A percentile compares a stretch with the other conserved stretches of the same genome.
Conservation (phyloP, 2,797 vertebrate species). For the Chromis chromis region DNA sequence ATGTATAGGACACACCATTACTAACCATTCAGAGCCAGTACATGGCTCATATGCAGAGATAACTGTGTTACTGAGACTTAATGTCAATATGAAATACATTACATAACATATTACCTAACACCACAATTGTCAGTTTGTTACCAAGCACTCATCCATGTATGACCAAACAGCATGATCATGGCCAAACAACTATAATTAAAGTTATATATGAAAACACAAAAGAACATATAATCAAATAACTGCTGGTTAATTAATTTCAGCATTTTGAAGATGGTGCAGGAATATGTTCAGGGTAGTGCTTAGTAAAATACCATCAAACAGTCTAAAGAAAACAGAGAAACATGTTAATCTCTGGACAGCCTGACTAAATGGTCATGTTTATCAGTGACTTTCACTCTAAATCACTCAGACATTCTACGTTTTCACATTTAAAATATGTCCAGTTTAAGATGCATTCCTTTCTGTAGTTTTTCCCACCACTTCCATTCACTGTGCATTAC, state of each 20-base stretch:
- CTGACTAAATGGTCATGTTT: slow-evolving; percentile 54
- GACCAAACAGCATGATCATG: not conserved
- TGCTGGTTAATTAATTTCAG: not conserved
- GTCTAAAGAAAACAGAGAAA: slow-evolving; percentile 24
- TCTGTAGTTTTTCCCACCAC: not conserved
- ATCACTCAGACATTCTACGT: not conserved
- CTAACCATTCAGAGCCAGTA: slow-evolving; percentile 15
- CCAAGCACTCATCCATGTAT: not conserved
- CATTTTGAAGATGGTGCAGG: not conserved
- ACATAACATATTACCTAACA: not conserved
- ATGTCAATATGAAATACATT: not conserved
- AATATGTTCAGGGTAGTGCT: no score
- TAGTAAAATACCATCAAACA: not conserved
- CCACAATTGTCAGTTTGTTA: not conserved
- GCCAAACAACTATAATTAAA: not conserved
- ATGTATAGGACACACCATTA: slow-evolving; percentile 10
- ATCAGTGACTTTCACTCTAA: slow-evolving; percentile 38
- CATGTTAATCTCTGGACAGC: slow-evolving; percentile 33
- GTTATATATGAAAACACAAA: not conserved
- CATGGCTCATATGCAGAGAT: slow-evolving; percentile 1
- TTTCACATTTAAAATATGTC: not conserved
- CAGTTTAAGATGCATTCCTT: no score
- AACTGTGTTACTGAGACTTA: not conserved
- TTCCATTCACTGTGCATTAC: not conserved
- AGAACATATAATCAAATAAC: no score